Base-by-base conservation (phyloP, 2,113 vertebrate genomes). In the Oceanodroma tethys region DNA sequence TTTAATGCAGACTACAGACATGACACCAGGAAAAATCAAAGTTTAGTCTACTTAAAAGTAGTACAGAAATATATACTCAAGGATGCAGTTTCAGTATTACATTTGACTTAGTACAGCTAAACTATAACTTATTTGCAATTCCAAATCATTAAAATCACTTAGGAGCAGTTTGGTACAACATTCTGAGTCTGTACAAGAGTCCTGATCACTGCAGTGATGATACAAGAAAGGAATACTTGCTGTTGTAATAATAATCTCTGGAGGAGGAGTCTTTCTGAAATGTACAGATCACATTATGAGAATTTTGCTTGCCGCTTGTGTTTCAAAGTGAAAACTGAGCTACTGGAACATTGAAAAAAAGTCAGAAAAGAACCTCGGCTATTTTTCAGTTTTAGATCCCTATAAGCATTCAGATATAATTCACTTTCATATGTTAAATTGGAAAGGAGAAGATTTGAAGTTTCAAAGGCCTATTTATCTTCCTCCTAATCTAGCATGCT, bases 391-490 rank as follows among this genome's bases (percentile, higher is more conserved):
- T 87, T 91, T 73, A 87, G 60, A 91, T 93, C 78, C 78, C 89
- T 70, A 80, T 40, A 95, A 94, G 89, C 78, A 90, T 82, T 89
- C 74, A 66, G 89, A 76, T 68, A 75, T 55, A 89, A 89, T 80
- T 91, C 94, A 94, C 91, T 97, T 95, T 96, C 78, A 82, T 95
- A 91, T 94, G 89, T 91, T 93, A 95, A 95, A 93, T 30, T 82
- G 78, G 70, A 84, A 95, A 90, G 81, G 66, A 80, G 74, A 95
- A 94, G 86, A 83, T 76, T 16, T 86, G 84, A 95, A 93, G 66
- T 96, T 97, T 95, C 94, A 94, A 95, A 96, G 70, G 36, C 32
- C 66, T 88, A 70, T 95, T 96, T 95, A 95, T 96, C 95, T 95
- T 94, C 58, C 26, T 59, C 81, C 89, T 89, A 53, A 94, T 87